Evolutionary conservation across 92 coral and sea anemone genomes (phyloP).

Genomic region (Actinostola sp.): DNA sequence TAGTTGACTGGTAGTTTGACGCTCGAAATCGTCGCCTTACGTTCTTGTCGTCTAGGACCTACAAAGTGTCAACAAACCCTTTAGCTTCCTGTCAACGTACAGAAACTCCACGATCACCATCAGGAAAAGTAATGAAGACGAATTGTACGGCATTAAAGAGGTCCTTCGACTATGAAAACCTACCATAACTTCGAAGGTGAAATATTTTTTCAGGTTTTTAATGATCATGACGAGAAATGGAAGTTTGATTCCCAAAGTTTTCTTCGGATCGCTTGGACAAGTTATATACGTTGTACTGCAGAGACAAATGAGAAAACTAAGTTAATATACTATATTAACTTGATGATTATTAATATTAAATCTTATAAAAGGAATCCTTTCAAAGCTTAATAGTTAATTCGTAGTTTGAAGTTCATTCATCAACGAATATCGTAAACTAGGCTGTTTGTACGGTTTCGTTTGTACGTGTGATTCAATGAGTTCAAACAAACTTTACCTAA

Average conservation of each 20-base stretch:
- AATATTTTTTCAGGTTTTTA: constrained; percentile 97
- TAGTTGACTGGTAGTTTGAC: constrained; percentile 98
- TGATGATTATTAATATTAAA: too few species aligned
- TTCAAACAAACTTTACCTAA: constrained; percentile 70
- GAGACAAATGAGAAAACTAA: constrained; percentile 18
- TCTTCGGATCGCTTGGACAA: constrained; percentile 91
- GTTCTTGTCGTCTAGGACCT: constrained; percentile 99
- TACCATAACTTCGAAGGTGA: constrained; percentile 99
- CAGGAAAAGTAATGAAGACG: constrained; percentile 1
- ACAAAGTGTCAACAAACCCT: constrained; percentile 91
- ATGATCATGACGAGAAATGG: constrained; percentile 99
- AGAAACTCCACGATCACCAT: not conserved
- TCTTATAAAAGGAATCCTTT: not conserved
- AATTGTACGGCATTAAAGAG: not conserved
- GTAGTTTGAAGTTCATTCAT: constrained; percentile 3
- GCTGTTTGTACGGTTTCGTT: constrained; percentile 5
- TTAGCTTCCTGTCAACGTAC: constrained; percentile 20
- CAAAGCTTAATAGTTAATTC: not conserved
- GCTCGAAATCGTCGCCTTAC: constrained; percentile 97
- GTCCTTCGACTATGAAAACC: constrained; percentile 6
- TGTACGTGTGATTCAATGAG: constrained; percentile 1
- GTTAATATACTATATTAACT: not conserved
- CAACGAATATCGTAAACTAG: constrained; percentile 4
- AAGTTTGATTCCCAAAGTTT: constrained; percentile 97
- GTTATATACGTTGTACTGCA: constrained; percentile 95